These are phyloP conservation scores for Isoperla grammatica DNA, from an alignment of 2,888 invertebrate genomes.

Conservation along the genomic window DNA sequence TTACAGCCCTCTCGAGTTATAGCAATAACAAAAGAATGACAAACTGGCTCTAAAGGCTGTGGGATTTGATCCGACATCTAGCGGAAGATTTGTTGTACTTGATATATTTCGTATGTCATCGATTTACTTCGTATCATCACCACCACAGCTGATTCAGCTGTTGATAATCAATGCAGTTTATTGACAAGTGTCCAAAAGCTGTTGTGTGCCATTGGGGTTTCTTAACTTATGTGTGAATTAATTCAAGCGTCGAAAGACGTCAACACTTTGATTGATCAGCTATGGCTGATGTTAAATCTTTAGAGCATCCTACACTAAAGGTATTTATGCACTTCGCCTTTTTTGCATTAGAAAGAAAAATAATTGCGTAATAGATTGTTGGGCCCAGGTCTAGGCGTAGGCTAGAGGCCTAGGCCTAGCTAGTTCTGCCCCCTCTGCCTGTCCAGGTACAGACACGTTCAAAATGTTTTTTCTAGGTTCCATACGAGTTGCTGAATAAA, in stretches of 20 bases:
- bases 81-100: background rate
- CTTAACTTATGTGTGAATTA: background rate
- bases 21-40: background rate
- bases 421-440: background rate
- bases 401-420: background rate
- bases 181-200: conserved; percentile 13
- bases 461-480: conserved; percentile 27
- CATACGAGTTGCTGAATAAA: conserved; percentile 85
- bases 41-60: too few relatives aligned
- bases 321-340: conserved; percentile 44
- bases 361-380: background rate
- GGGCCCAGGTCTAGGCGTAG: too few relatives aligned
- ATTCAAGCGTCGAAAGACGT: background rate
- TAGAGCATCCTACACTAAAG: conserved; percentile 95
- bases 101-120: background rate
- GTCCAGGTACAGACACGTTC: background rate
- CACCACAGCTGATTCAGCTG: too few relatives aligned
- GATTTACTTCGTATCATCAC: too few relatives aligned
- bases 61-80: background rate
- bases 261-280: background rate
- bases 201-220: conserved; percentile 8
- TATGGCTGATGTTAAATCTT: conserved; percentile 58
- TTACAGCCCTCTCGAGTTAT: background rate
- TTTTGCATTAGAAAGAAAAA: conserved; percentile 7
- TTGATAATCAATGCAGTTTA: background rate